These are phyloP conservation scores for Crossaster papposus DNA, from an alignment of 53 echinoderm and acorn worm genomes.

Conservation along the genomic window DNA sequence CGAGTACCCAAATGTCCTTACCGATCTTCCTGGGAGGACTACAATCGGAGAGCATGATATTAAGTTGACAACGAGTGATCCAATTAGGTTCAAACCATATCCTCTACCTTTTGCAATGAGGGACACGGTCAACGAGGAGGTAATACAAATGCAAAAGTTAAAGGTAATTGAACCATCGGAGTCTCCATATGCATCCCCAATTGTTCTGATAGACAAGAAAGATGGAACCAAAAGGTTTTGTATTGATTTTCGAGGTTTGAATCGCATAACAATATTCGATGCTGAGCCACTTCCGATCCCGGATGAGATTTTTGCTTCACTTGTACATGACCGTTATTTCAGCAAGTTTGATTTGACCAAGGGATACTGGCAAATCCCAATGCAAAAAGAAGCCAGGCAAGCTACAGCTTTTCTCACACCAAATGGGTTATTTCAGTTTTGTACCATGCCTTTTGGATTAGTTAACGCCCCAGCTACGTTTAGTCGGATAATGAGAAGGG, in stretches of 20 bases:
- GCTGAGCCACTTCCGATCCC: constrained; percentile 67
- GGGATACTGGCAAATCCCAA: constrained; percentile 70
- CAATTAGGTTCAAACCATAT: constrained; percentile 52
- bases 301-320: constrained; percentile 60
- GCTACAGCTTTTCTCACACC: constrained; percentile 30
- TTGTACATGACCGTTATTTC: constrained; percentile 44
- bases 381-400: constrained; percentile 44
- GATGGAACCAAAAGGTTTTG: constrained; percentile 58
- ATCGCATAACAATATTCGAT: no score
- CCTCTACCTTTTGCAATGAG: constrained; percentile 60
- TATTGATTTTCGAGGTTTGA: no score
- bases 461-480: constrained; percentile 29
- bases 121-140: constrained; percentile 56
- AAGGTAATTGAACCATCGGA: constrained; percentile 68
- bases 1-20: constrained; percentile 60
- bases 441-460: constrained; percentile 25
- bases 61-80: constrained; percentile 53
- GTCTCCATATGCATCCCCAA: no score
- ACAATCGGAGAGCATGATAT: constrained; percentile 64
- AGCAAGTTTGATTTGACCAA: constrained; percentile 66
- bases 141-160: constrained; percentile 58
- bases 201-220: constrained; percentile 63
- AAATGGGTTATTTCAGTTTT: constrained; percentile 1
- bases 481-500: constrained; percentile 29
- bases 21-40: constrained; percentile 70